Conservation (phyloP, 1,140 invertebrate species). For the Drosophila sproati region DNA sequence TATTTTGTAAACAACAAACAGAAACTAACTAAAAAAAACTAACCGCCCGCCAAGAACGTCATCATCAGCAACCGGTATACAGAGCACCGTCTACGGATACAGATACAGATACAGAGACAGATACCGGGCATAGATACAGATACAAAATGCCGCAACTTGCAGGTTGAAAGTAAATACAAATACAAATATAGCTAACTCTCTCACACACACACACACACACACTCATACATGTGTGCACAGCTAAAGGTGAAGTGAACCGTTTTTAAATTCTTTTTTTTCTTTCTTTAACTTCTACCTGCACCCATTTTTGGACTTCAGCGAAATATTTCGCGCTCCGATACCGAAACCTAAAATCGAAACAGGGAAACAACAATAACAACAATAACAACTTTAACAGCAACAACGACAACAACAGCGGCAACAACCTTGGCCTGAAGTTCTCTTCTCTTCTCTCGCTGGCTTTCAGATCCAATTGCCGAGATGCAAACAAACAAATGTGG, state of each 20-base stretch:
- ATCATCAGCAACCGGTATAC: constrained; percentile 53
- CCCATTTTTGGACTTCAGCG: constrained; percentile 23
- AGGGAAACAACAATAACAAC: neutral
- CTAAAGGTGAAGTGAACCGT: constrained; percentile 49
- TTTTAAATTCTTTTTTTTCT: constrained; percentile 57
- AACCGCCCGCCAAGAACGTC: constrained; percentile 29
- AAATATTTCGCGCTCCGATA: constrained; percentile 35
- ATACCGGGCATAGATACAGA: constrained; percentile 35
- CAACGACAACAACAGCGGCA: constrained; percentile 43
- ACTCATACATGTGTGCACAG: neutral
- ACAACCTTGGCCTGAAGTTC: constrained; percentile 70
- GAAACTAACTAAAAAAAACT: constrained; percentile 37
- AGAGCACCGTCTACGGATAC: constrained; percentile 8
- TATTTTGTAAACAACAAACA: constrained; percentile 77
- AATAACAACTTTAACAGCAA: constrained; percentile 23
- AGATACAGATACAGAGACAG: constrained; percentile 30
- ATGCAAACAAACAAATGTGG: constrained; percentile 59
- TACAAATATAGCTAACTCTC: constrained; percentile 8
- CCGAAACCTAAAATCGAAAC: constrained; percentile 33
- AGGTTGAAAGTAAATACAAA: constrained; percentile 57
- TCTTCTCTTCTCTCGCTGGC: constrained; percentile 8
- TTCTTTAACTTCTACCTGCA: constrained; percentile 60
- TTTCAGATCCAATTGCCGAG: constrained; percentile 25
- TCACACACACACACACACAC: neutral
- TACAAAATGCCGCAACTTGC: constrained; percentile 74